Base-by-base conservation (phyloP, 2,113 vertebrate genomes). In the Epinephelus cyanopodus region DNA sequence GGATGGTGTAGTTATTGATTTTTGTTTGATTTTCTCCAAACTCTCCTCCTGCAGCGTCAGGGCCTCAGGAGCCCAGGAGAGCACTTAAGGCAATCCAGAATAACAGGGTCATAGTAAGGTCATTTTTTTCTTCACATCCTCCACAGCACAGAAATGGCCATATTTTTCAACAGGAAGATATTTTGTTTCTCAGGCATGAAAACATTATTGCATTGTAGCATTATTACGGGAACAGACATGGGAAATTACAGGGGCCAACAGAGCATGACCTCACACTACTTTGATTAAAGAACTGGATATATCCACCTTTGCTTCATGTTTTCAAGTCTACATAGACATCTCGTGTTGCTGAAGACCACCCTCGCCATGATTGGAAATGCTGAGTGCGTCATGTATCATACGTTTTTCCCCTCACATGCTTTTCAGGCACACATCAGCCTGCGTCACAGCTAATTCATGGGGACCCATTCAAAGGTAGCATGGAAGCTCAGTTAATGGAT, bases 1-100 rank as follows among this genome's bases (percentile, higher is more conserved):
- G 77, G 66, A 80, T 45, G 60, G 81, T 76, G 79, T 67, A 45
- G 19, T 68, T 85, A 89, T 90, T 82, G 86, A 93, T 90, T 83
- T 87, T 80, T 81, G 64, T 84, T 86, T 84, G 67, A 84, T 90
- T 88, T 84, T 79, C 74, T 77, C 73, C 29, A 25, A 58, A 71
- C 42, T 77, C 57, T 39, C 71, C 2, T 48, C 23, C 57, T 50
- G 48, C 39, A 74, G 63, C 57, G 48, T 85, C 57, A 78, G 48
- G 73, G 67, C 68, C 56, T 73, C 8, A 0, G 19, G 64, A 39
- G 25, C 65, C 69, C 42, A 53, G 29, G 73, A 79, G 68, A 82
- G 50, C 73, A 76, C 56, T 79, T 64, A 65, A 75, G 45, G 54
- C 23, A 25, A 60, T 69, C 17, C 83, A 81, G 60, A 74, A 57